Evolutionary conservation across 2,888 invertebrate species (phyloP).

Genomic region (Plagodis dolabraria): DNA sequence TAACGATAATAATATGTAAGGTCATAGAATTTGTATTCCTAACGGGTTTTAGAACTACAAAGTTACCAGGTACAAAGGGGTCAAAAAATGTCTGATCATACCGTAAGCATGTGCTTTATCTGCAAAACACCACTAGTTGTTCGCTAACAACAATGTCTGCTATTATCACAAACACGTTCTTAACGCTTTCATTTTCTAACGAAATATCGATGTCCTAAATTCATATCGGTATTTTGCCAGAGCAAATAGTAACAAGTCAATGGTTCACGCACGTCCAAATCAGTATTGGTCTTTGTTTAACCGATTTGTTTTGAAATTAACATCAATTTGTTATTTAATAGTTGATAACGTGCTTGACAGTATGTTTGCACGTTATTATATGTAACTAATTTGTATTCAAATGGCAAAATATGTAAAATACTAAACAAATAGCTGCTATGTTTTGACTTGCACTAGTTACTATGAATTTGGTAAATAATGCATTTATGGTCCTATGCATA

Average conservation of each 20-base stretch:
- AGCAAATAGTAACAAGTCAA: constrained; percentile 57
- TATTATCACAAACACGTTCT: constrained; percentile 26
- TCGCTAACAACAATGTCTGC: constrained; percentile 17
- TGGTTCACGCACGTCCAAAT: constrained; percentile 42
- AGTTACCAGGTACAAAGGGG: no score
- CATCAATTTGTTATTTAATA: constrained; percentile 39
- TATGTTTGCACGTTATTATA: constrained; percentile 18
- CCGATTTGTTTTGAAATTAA: constrained; percentile 56
- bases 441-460: no score
- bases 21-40: no score
- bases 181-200: constrained; percentile 25
- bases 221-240: constrained; percentile 47
- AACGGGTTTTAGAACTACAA: no score
- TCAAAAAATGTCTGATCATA: neutral
- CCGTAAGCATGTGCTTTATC: constrained; percentile 21
- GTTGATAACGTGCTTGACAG: constrained; percentile 24
- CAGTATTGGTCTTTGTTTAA: constrained; percentile 51
- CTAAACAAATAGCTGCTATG: no score
- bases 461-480: no score
- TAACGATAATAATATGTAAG: no score
- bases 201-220: constrained; percentile 50
- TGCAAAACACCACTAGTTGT: constrained; percentile 3
- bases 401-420: no score
- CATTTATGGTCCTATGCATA: no score
- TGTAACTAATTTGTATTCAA: no score